Conservation (phyloP, 2,113 vertebrate species). For the Thomomys bottae region DNA sequence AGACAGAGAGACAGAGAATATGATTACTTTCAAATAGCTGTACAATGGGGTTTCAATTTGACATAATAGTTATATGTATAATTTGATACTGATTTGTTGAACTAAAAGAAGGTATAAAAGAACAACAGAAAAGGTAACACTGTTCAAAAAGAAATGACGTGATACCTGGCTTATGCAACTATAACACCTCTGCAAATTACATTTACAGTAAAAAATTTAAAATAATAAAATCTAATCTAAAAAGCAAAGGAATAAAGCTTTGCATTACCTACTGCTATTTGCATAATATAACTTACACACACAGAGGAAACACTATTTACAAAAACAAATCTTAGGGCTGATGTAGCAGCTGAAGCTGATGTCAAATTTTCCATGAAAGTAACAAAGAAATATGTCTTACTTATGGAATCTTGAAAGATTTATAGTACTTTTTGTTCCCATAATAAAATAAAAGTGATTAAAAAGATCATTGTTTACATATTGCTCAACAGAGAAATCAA, state of each 20-base stretch:
- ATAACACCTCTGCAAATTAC: no score
- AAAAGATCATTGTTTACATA: slow-evolving; percentile 28
- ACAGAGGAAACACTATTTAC: not conserved
- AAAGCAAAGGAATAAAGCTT: slow-evolving; percentile 23
- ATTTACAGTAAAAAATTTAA: no score
- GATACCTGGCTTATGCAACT: no score
- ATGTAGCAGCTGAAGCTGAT: not conserved
- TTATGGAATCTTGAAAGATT: slow-evolving; percentile 75
- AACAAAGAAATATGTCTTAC: slow-evolving; percentile 85
- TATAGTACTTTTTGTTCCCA: not conserved
- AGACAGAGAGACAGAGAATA: no score
- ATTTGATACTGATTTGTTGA: no score
- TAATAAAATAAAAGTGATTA: not conserved
- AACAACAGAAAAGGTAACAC: no score
- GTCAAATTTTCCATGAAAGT: slow-evolving; percentile 78
- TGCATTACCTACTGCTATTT: not conserved
- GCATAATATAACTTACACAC: not conserved
- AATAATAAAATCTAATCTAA: slow-evolving; percentile 4
- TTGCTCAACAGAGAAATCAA: slow-evolving; percentile 44
- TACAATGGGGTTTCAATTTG: no score
- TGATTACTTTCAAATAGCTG: no score
- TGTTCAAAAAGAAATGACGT: no score
- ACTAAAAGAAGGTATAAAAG: no score
- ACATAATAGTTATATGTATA: no score
- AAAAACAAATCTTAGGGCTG: slow-evolving; percentile 26